Base-by-base conservation (phyloP, 2,888 invertebrate genomes). In the Cryptophagus acutangulus region DNA sequence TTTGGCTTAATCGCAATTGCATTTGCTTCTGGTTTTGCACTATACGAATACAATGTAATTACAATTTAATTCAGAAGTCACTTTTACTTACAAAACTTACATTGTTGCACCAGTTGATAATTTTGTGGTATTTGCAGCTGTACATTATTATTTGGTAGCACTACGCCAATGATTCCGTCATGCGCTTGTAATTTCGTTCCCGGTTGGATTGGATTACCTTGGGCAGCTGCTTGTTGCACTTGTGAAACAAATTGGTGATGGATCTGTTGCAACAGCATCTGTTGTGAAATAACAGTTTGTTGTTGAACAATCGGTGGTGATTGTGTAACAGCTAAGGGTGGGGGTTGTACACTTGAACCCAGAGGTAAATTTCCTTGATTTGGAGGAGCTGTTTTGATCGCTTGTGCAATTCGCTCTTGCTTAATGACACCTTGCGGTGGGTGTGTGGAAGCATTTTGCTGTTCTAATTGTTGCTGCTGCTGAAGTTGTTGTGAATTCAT, bases 91-190 rank as follows among this genome's bases (percentile, higher is more conserved):
- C n/a, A n/a, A n/a, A n/a, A 57, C 66, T 61, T 62, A 67, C 68
- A 39, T 55, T 65, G 61, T 40, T 63, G 63, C 36, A 63, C 46
- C 15, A 65, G 52, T 36, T 63, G 66, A 51, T 66, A 67, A 48
- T 61, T 74, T 17, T 74, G 73, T 48, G 77, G 71, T 38, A 76
- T 71, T 38, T 74, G 73, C 40, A 78, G 69, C 43, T 75, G 72
- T 25, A 78, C 75, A 50, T 72, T 71, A 58, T 82, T 79, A 57
- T 81, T 81, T 30, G 77, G 74, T 8, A 80, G 76, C 45, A 83
- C 79, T 46, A 82, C 74, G 44, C 82, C 82, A 31, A 81, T 73
- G 33, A 79, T 76, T 9, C 81, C 81, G 67, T 82, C 82, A 1
- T 77, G 71, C 2, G 76, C 72, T 52, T 75, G 62, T 30, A 77